Percentiles rank a stretch among this genome's conserved stretches.
These are phyloP conservation scores for Orbicella faveolata DNA, from an alignment of 64 coral and sea anemone species.

Conservation along the genomic window DNA sequence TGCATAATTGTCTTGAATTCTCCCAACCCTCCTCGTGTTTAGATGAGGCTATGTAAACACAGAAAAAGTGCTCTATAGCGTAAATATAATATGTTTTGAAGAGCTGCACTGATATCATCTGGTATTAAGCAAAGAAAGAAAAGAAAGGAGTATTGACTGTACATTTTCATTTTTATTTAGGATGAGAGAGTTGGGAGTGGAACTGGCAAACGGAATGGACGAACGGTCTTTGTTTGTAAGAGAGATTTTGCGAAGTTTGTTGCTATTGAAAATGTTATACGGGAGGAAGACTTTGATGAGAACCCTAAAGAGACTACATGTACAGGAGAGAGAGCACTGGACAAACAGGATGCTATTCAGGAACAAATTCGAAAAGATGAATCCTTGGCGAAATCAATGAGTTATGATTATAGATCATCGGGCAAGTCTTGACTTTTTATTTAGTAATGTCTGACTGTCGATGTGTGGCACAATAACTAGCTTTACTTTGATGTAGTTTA, in stretches of 20 bases:
- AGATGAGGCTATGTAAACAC: too few relatives aligned
- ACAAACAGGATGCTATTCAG: not conserved
- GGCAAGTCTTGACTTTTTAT: not conserved
- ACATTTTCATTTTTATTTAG: constrained; percentile 10
- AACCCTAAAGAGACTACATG: not conserved
- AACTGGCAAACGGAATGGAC: constrained; percentile 15
- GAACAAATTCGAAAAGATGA: not conserved
- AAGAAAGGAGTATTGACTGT: not conserved
- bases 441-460: too few relatives aligned
- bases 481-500: too few relatives aligned
- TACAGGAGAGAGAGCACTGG: not conserved
- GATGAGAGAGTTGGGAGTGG: constrained; percentile 38
- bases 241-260: constrained; percentile 54
- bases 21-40: too few relatives aligned
- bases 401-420: not conserved
- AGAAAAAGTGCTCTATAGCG: too few relatives aligned
- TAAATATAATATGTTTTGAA: too few relatives aligned
- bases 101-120: not conserved
- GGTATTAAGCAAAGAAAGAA: not conserved
- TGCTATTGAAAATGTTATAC: constrained; percentile 38
- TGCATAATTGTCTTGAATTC: too few relatives aligned
- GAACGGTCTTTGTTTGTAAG: constrained; percentile 48
- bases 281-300: constrained; percentile 58
- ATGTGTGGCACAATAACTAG: too few relatives aligned
- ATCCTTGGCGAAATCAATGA: not conserved